Conservation (phyloP, 1,140 invertebrate species). For the Daktulosphaira vitifoliae region DNA sequence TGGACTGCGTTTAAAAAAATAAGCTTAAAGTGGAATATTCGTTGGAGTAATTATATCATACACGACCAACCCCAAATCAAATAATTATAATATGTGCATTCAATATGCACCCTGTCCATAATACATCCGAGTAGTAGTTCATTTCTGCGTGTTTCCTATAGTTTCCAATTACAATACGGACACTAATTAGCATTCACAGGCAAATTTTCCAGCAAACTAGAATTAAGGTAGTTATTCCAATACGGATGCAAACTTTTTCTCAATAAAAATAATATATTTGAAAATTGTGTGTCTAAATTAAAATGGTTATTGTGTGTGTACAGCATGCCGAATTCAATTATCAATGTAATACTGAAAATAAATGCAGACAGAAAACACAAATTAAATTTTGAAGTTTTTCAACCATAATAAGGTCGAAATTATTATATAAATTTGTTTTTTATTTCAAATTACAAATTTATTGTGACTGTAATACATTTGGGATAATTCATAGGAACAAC, state of each 20-base stretch:
- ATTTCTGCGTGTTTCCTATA: slow-evolving; percentile 2
- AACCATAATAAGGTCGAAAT: slow-evolving; percentile 27
- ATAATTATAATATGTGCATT: neutral
- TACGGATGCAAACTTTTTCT: slow-evolving; percentile 16
- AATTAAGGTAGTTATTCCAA: slow-evolving; percentile 24
- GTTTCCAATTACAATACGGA: slow-evolving; percentile 12
- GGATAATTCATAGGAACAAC: too few species aligned
- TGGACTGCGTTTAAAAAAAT: too few species aligned
- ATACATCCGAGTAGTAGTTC: neutral
- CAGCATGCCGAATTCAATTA: slow-evolving; percentile 21
- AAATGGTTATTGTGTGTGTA: slow-evolving; percentile 1
- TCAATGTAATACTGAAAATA: neutral
- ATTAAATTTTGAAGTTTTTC: slow-evolving; percentile 30
- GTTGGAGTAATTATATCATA: too few species aligned
- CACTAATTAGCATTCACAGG: slow-evolving; percentile 20
- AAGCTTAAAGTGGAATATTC: too few species aligned
- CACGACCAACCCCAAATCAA: too few species aligned
- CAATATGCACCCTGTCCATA: neutral
- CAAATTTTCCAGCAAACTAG: neutral
- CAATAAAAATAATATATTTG: slow-evolving; percentile 7
- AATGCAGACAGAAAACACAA: slow-evolving; percentile 1
- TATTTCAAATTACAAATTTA: too few species aligned
- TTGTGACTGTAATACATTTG: too few species aligned
- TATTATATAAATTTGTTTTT: neutral
- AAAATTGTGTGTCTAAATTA: slow-evolving; percentile 9